Evolutionary conservation across 2,888 invertebrate species (phyloP).

Genomic region (Melolontha melolontha): DNA sequence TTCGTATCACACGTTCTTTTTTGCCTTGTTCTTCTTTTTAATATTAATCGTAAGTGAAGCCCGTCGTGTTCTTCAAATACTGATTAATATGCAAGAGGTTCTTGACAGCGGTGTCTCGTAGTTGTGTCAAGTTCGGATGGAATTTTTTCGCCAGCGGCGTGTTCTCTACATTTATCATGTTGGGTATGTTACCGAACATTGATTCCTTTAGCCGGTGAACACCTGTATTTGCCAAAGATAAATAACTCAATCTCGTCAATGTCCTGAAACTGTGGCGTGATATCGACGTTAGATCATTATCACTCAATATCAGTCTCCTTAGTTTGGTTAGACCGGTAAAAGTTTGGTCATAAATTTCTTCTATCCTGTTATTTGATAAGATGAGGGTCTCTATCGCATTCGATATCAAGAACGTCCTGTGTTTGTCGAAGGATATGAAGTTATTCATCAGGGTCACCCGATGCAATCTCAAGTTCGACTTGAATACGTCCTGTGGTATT

Average conservation of each 20-base stretch:
- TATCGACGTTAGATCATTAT: constrained; percentile 57
- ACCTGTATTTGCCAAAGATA: constrained; percentile 61
- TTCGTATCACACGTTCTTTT: constrained; percentile 32
- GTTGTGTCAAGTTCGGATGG: constrained; percentile 59
- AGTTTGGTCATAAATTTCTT: constrained; percentile 59
- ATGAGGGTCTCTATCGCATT: constrained; percentile 58
- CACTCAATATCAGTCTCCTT: constrained; percentile 58
- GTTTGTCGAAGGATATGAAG: constrained; percentile 56
- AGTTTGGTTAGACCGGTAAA: constrained; percentile 60
- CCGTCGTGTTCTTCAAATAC: constrained; percentile 36
- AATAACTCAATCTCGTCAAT: constrained; percentile 58
- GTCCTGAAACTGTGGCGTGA: constrained; percentile 58
- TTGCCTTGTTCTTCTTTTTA: not conserved
- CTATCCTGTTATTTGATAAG: constrained; percentile 59
- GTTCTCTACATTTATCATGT: constrained; percentile 59
- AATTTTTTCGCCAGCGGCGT: constrained; percentile 60
- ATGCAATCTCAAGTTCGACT: constrained; percentile 56
- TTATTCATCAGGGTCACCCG: constrained; percentile 60
- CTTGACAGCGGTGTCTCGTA: constrained; percentile 57
- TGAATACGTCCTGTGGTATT: constrained; percentile 59
- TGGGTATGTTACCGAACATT: constrained; percentile 60
- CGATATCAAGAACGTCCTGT: constrained; percentile 58
- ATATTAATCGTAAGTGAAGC: constrained; percentile 25
- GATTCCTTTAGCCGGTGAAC: constrained; percentile 58
- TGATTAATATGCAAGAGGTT: constrained; percentile 55